Conservation (phyloP, 2,888 invertebrate species). For the Nymphalis polychloros region DNA sequence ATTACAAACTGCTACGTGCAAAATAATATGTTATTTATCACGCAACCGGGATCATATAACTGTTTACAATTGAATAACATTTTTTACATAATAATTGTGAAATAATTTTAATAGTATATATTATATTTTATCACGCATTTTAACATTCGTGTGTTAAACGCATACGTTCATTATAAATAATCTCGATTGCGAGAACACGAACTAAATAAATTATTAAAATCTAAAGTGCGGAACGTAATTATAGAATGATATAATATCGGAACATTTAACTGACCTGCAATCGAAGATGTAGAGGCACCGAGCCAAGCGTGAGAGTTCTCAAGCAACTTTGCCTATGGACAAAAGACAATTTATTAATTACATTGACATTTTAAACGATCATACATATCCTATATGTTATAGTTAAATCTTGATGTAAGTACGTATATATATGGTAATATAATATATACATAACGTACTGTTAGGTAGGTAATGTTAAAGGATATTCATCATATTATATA, state of each 20-base stretch:
- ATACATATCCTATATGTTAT: background rate
- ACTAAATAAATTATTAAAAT: background rate
- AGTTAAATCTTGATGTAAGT: background rate
- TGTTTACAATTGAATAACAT: background rate
- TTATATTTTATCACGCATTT: background rate
- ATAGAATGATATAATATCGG: constrained; percentile 10
- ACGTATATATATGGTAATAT: no score
- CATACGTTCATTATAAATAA: background rate
- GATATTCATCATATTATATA: no score
- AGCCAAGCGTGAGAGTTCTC: constrained; percentile 97
- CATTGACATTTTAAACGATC: background rate
- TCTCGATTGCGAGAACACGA: constrained; percentile 7
- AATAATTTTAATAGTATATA: background rate
- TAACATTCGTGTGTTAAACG: background rate
- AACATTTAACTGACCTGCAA: constrained; percentile 89
- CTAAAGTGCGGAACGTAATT: constrained; percentile 9
- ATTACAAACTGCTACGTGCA: constrained; percentile 31
- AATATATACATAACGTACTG: no score
- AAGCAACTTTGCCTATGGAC: constrained; percentile 92
- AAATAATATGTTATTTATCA: constrained; percentile 26
- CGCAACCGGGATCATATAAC: constrained; percentile 28
- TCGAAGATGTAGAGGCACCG: constrained; percentile 93
- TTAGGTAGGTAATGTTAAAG: no score
- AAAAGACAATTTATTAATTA: constrained; percentile 34
- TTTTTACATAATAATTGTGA: constrained; percentile 3